Evolutionary conservation across 2,888 invertebrate genomes (phyloP).

Genomic region (Tromatobia lineatoria): DNA sequence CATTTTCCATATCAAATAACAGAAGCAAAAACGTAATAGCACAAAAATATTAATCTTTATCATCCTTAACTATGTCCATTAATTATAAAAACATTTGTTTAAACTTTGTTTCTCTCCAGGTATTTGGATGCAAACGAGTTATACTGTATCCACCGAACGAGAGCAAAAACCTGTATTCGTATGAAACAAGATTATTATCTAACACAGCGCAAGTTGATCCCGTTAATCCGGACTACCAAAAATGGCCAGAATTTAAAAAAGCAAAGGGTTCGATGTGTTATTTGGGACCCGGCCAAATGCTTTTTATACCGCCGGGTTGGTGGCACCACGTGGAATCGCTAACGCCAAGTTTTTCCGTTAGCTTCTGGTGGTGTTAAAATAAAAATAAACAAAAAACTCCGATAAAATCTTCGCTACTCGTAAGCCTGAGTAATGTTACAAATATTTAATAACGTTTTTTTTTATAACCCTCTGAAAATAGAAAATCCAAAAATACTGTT

Average conservation of each 20-base stretch:
- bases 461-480: neutral
- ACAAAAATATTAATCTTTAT: constrained; percentile 25
- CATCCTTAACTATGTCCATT: constrained; percentile 3
- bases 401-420: neutral
- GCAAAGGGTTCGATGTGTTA: constrained; percentile 90
- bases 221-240: constrained; percentile 90
- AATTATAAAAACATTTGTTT: constrained; percentile 42
- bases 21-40: constrained; percentile 2
- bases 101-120: constrained; percentile 84
- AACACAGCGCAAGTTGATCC: constrained; percentile 98
- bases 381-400: neutral
- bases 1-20: neutral
- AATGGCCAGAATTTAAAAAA: constrained; percentile 90
- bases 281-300: constrained; percentile 94
- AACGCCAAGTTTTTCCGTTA: constrained; percentile 96
- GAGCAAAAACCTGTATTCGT: constrained; percentile 92
- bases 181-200: constrained; percentile 90
- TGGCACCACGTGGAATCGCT: constrained; percentile 98
- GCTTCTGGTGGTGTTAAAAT: constrained; percentile 95
- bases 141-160: constrained; percentile 92
- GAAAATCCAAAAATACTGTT: constrained; percentile 16
- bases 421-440: neutral
- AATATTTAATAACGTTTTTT: constrained; percentile 3
- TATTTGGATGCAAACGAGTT: constrained; percentile 96
- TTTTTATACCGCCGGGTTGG: constrained; percentile 98